Base-by-base conservation (phyloP, 2,888 invertebrate species). In the Scotopteryx bipunctaria region DNA sequence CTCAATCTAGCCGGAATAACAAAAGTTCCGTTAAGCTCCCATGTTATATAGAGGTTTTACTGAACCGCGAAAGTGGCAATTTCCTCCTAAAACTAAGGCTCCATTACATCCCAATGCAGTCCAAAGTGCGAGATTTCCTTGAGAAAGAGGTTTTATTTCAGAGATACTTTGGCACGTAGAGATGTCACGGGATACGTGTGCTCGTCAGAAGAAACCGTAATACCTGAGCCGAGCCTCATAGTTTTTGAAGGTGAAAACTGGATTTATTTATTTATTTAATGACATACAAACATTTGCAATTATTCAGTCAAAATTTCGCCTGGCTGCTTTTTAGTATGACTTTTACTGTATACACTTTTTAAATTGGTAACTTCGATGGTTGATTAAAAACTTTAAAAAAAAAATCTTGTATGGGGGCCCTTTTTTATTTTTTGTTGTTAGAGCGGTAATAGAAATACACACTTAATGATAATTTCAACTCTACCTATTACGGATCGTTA, bases 91-190 rank as follows among this genome's bases (percentile, higher is more conserved):
- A 62, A 62, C 59, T 59, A 57, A 59, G 52, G 59, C 57, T 59
- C 62, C 62, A 62, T 62, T 62, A 62, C 56, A 59, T 68, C 64
- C 63, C 68, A 65, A 70, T 63, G 66, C 63, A 67, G 59, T 56
- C 57, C 56, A 64, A 66, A 67, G 65, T 61, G 59, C 61, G 69
- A 65, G 63, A 66, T 71, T 70, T 64, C 63, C 57, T 55, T 60
- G 64, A 61, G 63, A 70, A 71, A 68, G 61, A 51, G 62, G 67
- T 57, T 67, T 69, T 70, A 70, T 71, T 73, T 66, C 53, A 67
- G 64, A 65, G 66, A 63, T 71, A 66, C 70, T 76, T 64, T 60
- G 73, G 73, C 75, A 76, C 75, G 76, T 75, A 71, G 64, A 68
- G 65, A 64, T 69, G 73, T 67, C 67, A 65, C 62, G 47, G 54